phyloP scores from a whole-genome alignment of 1,140 invertebrate genomes.

The Caerostris darwini region DNA sequence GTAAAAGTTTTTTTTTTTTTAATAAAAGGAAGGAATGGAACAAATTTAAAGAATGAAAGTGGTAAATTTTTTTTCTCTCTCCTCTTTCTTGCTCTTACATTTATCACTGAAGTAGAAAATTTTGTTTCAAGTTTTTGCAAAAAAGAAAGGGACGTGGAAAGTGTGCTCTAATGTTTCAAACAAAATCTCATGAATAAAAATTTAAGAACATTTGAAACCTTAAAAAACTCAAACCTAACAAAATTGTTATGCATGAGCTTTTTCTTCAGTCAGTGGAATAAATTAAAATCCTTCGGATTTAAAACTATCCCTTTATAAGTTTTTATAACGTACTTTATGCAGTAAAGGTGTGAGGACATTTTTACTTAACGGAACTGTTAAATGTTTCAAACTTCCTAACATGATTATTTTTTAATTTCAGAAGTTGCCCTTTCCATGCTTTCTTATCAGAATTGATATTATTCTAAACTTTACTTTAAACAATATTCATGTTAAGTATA shows the following conservation, averaged over 20 bases:
- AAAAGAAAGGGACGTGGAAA: background rate
- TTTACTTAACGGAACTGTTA: too few relatives aligned
- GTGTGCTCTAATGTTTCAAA: background rate
- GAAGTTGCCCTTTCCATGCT: too few relatives aligned
- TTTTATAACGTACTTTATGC: too few relatives aligned
- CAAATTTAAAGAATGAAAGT: constrained; percentile 35
- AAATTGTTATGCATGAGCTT: background rate
- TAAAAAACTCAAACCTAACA: background rate
- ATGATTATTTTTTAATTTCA: too few relatives aligned
- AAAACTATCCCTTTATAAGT: too few relatives aligned
- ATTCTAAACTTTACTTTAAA: too few relatives aligned
- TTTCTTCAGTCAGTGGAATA: background rate
- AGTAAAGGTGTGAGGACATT: too few relatives aligned
- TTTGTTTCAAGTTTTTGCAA: constrained; percentile 1
- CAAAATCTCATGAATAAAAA: constrained; percentile 1
- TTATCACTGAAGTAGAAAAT: constrained; percentile 39
- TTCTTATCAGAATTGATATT: too few relatives aligned
- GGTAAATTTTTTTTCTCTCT: background rate
- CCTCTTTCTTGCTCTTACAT: constrained; percentile 4
- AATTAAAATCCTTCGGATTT: background rate
- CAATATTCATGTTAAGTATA: too few relatives aligned
- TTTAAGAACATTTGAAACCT: background rate
- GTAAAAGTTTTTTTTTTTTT: constrained; percentile 15
- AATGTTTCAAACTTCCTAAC: too few relatives aligned
- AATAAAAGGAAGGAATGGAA: constrained; percentile 6